Evolutionary conservation across 2,888 invertebrate species (phyloP), one percentile per base, ranked within the genome.

Genomic region (Ganaspis brasiliensis): DNA sequence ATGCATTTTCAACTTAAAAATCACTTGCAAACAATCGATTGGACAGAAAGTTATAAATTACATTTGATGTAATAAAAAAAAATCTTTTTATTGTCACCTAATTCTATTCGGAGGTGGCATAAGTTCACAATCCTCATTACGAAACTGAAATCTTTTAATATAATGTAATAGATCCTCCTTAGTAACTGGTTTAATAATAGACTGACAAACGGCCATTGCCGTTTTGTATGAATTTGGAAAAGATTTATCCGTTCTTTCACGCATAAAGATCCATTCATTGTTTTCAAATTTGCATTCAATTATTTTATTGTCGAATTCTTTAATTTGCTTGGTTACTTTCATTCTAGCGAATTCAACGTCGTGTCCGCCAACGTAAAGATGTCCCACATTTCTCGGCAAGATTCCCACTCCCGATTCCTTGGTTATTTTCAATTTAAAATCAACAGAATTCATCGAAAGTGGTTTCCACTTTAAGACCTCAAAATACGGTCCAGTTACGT

Each of bases 391-490:
- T 72, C 92, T 93, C 0, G 94, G 93, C 31, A 97, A 83, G 80
- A 96, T 94, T 19, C 97, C 98, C 78, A 92, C 89, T 5, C 97
- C 96, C 14, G 92, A 92, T 89, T 96, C 95, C 1, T 92, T 94
- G 1, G 94, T 93, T 74, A 99, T 96, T 92, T 96, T 96, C 77
- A 99, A 92, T 87, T 94, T 95, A 91, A 99, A 99, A 92, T 99
- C 99, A 0, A 99, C 96, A 4, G 99, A 98, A 92, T 99, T 99
- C 92, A 98, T 94, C 77, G 96, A 94, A 2, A 95, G 93, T 0
- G 99, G 99, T 90, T 99, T 99, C 99, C 99, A 99, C 92, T 99
- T 99, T 16, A 99, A 93, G 1, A 99, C 97, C 59, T 95, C 94
- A 45, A 94, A 93, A 87, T 97, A 98, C 6, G 95, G 93, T 0